Evolutionary conservation across 2,888 invertebrate genomes (phyloP).

Genomic region (Ormyrus labotus): DNA sequence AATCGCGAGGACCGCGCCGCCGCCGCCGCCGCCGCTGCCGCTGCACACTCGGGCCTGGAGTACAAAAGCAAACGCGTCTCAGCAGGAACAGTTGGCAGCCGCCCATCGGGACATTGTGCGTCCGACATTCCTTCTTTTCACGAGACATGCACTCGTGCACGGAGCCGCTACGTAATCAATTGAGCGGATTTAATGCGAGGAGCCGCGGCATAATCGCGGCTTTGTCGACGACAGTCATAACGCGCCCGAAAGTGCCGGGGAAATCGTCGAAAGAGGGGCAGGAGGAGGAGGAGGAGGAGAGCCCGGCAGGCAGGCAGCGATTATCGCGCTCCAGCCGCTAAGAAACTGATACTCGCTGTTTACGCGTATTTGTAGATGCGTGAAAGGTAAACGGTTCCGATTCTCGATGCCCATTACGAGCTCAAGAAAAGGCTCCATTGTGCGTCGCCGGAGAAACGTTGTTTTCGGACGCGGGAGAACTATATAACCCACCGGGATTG

Average conservation of each 20-base stretch:
- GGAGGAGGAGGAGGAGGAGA: constrained; percentile 24
- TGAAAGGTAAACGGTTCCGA: not conserved
- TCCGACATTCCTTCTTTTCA: constrained; percentile 46
- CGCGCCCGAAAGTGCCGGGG: constrained; percentile 47
- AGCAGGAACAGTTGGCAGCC: constrained; percentile 73
- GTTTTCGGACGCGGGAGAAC: no score
- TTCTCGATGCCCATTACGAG: not conserved
- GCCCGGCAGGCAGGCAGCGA: constrained; percentile 21
- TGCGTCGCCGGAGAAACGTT: no score
- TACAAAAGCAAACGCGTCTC: constrained; percentile 55
- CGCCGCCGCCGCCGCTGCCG: not conserved
- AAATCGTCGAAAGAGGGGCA: constrained; percentile 50
- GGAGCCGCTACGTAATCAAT: constrained; percentile 65
- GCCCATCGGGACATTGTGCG: constrained; percentile 73
- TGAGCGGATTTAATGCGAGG: constrained; percentile 67
- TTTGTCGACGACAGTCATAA: constrained; percentile 61
- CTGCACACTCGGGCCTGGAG: not conserved
- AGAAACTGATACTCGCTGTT: constrained; percentile 49
- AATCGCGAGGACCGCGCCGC: constrained; percentile 39
- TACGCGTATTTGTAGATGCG: constrained; percentile 7
- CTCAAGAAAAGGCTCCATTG: no score
- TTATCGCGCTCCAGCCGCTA: constrained; percentile 25
- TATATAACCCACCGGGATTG: not conserved
- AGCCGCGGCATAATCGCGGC: constrained; percentile 65
- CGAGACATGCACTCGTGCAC: constrained; percentile 22